These are phyloP conservation scores for Macrotrachela quadricornifera DNA, from an alignment of 1,140 invertebrate species.

Conservation along the genomic window DNA sequence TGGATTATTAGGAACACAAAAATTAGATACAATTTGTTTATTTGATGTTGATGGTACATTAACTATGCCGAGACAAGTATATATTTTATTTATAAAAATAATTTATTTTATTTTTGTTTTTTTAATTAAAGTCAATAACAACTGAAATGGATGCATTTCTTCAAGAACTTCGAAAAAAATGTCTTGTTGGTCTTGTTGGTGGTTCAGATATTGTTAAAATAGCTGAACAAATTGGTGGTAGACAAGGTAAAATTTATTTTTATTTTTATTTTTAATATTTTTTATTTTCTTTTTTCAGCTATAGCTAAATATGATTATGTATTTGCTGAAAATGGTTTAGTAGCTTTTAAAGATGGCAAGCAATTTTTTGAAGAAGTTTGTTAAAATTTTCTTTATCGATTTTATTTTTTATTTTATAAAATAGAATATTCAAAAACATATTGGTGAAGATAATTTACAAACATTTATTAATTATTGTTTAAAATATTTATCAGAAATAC, in stretches of 20 bases:
- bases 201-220: conserved; percentile 88
- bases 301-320: conserved; percentile 65
- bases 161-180: conserved; percentile 38
- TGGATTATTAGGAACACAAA: no score
- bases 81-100: not conserved
- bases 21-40: conserved; percentile 31
- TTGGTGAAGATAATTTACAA: conserved; percentile 74
- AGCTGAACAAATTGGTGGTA: conserved; percentile 15
- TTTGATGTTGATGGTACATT: conserved; percentile 96
- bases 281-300: no score
- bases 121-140: conserved; percentile 40
- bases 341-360: conserved; percentile 54
- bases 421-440: conserved; percentile 52
- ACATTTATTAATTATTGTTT: conserved; percentile 79
- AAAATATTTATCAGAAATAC: conserved; percentile 61
- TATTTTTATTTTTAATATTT: no score
- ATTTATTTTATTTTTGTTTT: not conserved
- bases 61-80: conserved; percentile 55
- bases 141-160: conserved; percentile 55
- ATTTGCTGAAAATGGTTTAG: conserved; percentile 86
- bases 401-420: conserved; percentile 4
- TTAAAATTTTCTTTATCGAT: not conserved
- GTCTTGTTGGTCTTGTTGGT: conserved; percentile 63
- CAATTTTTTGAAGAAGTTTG: conserved; percentile 42
- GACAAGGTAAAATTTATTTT: no score